phyloP scores from a whole-genome alignment of 2,888 invertebrate species.

The Chirona hameri region DNA sequence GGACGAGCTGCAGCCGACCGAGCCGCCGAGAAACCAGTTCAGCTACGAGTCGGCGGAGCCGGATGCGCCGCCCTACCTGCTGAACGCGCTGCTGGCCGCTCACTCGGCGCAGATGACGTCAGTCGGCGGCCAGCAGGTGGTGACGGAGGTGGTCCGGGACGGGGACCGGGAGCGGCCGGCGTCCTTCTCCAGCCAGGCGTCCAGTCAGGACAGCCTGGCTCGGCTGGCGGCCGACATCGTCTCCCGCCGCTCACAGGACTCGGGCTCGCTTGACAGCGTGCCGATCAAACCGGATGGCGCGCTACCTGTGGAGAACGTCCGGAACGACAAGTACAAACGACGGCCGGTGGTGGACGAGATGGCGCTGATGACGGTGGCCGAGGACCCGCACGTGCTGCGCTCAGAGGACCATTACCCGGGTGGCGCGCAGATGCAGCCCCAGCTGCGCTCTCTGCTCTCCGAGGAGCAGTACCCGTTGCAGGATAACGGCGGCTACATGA shows the following conservation, averaged over 20 bases:
- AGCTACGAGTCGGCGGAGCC: background rate
- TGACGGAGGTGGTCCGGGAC: background rate
- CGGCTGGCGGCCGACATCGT: slow-evolving; percentile 3
- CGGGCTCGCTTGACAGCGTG: background rate
- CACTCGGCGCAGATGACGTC: slow-evolving; percentile 7
- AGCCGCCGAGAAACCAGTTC: background rate
- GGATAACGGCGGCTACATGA: background rate
- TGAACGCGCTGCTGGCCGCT: slow-evolving; percentile 11
- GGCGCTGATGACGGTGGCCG: background rate
- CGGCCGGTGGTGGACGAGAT: slow-evolving; percentile 9
- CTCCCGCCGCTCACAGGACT: background rate
- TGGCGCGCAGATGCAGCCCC: background rate
- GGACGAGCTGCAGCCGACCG: slow-evolving; percentile 53
- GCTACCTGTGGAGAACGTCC: background rate
- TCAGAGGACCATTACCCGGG: background rate
- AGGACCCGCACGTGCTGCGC: background rate
- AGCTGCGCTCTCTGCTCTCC: background rate
- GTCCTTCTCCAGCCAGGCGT: background rate
- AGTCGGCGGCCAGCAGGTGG: background rate
- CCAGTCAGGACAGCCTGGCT: background rate
- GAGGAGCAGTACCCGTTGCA: background rate
- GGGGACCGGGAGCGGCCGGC: background rate
- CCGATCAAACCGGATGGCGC: background rate
- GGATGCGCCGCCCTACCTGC: slow-evolving; percentile 29
- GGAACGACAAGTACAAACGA: background rate